phyloP scores from a whole-genome alignment of 2,888 invertebrate species.

The Drosophila glabriapex region DNA sequence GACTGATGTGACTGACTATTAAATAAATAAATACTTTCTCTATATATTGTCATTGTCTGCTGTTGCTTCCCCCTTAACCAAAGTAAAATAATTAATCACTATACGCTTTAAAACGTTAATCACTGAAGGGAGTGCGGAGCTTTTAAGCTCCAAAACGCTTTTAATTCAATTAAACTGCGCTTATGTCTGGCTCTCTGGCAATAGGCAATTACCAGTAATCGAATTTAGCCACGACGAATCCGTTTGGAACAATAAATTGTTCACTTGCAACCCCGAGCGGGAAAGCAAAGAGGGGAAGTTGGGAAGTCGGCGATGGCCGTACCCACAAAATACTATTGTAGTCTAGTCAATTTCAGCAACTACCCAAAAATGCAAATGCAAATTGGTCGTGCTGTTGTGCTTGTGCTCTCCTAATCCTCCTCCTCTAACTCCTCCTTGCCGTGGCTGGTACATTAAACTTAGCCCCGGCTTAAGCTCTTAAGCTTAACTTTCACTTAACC shows the following conservation, averaged over 20 bases:
- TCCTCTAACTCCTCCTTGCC: not conserved
- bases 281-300: not conserved
- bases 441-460: conserved; percentile 59
- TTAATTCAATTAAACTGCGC: conserved; percentile 73
- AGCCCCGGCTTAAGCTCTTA: conserved; percentile 65
- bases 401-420: not conserved
- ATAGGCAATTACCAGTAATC: conserved; percentile 78
- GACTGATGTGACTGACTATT: not conserved
- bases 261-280: conserved; percentile 32
- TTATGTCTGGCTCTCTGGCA: conserved; percentile 51
- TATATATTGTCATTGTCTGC: not conserved
- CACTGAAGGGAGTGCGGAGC: conserved; percentile 36
- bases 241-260: conserved; percentile 75
- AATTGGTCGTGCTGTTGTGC: conserved; percentile 45
- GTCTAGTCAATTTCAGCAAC: conserved; percentile 24
- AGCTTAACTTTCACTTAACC: conserved; percentile 76
- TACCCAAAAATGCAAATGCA: conserved; percentile 68
- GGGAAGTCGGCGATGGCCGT: conserved; percentile 6
- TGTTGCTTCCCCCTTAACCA: not conserved
- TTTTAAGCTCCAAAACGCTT: conserved; percentile 64
- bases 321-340: conserved; percentile 16
- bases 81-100: conserved; percentile 55
- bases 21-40: not conserved
- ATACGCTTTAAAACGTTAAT: conserved; percentile 63
- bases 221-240: conserved; percentile 66